Percentiles rank a stretch among this genome's conserved stretches.
Conservation (phyloP, 2,888 invertebrate genomes). For the Mermis nigrescens region DNA sequence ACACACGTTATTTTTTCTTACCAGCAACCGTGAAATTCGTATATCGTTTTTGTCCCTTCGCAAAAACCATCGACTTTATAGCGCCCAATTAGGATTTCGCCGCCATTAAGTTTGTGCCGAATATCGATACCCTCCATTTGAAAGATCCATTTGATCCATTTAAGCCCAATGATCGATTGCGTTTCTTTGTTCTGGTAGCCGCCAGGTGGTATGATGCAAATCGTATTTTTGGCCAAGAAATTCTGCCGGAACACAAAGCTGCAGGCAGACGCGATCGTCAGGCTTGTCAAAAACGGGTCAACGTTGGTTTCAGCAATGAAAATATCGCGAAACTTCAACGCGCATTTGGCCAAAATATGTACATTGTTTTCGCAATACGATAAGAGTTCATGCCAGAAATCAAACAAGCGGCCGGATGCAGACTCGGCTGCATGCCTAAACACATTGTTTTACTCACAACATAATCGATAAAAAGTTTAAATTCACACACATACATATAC, state of each 20-base stretch:
- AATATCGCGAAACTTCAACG: slow-evolving; percentile 12
- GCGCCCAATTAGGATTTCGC: slow-evolving; percentile 14
- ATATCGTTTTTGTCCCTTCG: slow-evolving; percentile 12
- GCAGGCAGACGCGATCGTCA: slow-evolving; percentile 16
- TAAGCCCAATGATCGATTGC: slow-evolving; percentile 10
- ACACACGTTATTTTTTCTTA: too few relatives aligned
- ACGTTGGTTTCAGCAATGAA: slow-evolving; percentile 5
- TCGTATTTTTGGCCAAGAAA: slow-evolving; percentile 11
- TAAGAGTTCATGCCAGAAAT: slow-evolving; percentile 16
- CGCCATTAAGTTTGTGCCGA: slow-evolving; percentile 5
- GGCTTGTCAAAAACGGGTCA: slow-evolving; percentile 13
- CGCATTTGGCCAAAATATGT: slow-evolving; percentile 8
- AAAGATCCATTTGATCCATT: slow-evolving; percentile 16
- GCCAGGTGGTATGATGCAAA: slow-evolving; percentile 13
- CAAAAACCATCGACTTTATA: slow-evolving; percentile 15
- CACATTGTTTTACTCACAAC: background rate
- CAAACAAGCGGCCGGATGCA: slow-evolving; percentile 10
- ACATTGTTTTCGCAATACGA: slow-evolving; percentile 19
- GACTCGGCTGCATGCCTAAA: background rate
- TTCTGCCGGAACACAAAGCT: slow-evolving; percentile 12
- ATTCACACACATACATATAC: too few relatives aligned
- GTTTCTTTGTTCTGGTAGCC: slow-evolving; percentile 13
- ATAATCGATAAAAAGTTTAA: background rate
- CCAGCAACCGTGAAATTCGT: slow-evolving; percentile 18
- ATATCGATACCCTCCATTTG: slow-evolving; percentile 9